Evolutionary conservation across 2,888 invertebrate species (phyloP).

Genomic region (Serripes groenlandicus): DNA sequence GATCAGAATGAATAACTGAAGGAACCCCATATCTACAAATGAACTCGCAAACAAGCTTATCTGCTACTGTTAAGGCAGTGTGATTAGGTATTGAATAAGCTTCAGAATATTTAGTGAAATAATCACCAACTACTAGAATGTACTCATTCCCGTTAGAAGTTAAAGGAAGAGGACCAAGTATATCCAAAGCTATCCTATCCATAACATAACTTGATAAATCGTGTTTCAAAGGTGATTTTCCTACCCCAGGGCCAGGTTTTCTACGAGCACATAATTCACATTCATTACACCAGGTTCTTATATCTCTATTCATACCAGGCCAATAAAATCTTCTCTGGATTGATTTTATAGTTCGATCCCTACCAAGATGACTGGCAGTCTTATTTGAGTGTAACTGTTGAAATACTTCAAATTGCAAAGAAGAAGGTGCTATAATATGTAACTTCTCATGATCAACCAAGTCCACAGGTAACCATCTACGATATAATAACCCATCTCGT

Average conservation of each 20-base stretch:
- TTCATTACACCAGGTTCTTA: conserved; percentile 47
- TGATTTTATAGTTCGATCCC: conserved; percentile 50
- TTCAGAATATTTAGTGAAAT: conserved; percentile 18
- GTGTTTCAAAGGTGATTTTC: conserved; percentile 55
- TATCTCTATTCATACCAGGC: conserved; percentile 42
- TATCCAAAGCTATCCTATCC: conserved; percentile 55
- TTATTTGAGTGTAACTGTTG: conserved; percentile 39
- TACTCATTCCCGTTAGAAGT: conserved; percentile 21
- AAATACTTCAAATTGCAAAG: conserved; percentile 38
- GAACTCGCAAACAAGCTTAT: conserved; percentile 32
- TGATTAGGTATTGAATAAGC: conserved; percentile 21
- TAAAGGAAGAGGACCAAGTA: conserved; percentile 32
- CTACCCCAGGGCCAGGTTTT: conserved; percentile 62
- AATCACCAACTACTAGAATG: conserved; percentile 18
- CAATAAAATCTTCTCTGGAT: conserved; percentile 57
- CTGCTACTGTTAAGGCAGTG: conserved; percentile 26
- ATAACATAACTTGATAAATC: conserved; percentile 24
- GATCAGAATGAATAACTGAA: conserved; percentile 35
- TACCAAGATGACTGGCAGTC: conserved; percentile 58
- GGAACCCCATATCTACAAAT: conserved; percentile 42
- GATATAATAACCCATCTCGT: conserved; percentile 37
- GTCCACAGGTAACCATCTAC: background rate
- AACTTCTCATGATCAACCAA: background rate
- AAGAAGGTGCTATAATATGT: conserved; percentile 42
- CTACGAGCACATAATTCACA: conserved; percentile 59